Conservation (phyloP, 2,797 vertebrate species). For the Gouania willdenowi region DNA sequence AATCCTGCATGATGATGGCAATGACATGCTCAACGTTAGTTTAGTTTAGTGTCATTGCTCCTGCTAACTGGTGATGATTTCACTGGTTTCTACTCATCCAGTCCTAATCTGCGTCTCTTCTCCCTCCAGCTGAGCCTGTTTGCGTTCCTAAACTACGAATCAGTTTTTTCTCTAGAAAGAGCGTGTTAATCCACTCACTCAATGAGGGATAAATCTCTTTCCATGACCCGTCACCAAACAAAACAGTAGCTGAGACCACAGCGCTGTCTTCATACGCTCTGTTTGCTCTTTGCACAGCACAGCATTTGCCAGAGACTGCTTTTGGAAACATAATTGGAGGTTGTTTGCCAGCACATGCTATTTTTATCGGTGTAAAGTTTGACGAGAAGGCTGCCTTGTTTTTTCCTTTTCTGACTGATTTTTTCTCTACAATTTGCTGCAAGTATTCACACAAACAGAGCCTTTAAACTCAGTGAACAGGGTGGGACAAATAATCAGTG, state of each 20-base stretch:
- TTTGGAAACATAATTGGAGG: conserved; percentile 21
- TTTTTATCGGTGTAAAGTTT: conserved; percentile 37
- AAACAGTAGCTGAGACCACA: conserved; percentile 8
- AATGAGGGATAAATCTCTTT: conserved; percentile 27
- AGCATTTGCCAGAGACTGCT: conserved; percentile 13
- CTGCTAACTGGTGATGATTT: not conserved
- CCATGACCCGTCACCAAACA: conserved; percentile 22
- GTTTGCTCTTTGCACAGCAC: conserved; percentile 10
- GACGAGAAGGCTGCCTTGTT: conserved; percentile 22
- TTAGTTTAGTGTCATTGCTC: no score
- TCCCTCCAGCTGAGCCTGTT: not conserved
- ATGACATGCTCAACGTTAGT: no score
- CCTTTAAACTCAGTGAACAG: no score
- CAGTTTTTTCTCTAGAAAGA: conserved; percentile 5
- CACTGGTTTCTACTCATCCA: not conserved
- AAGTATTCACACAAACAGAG: conserved; percentile 11
- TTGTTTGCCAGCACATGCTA: conserved; percentile 16
- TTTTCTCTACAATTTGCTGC: conserved; percentile 13
- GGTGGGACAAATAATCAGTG: no score
- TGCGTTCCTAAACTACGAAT: conserved; percentile 2
- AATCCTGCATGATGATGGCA: no score
- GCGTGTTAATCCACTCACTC: conserved; percentile 13
- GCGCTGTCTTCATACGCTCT: conserved; percentile 10
- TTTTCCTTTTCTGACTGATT: not conserved
- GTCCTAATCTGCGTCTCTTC: not conserved